Percentiles rank a stretch among this genome's conserved stretches.
phyloP scores from a whole-genome alignment of 2,888 invertebrate genomes.

The Melangyna quadrimaculata region DNA sequence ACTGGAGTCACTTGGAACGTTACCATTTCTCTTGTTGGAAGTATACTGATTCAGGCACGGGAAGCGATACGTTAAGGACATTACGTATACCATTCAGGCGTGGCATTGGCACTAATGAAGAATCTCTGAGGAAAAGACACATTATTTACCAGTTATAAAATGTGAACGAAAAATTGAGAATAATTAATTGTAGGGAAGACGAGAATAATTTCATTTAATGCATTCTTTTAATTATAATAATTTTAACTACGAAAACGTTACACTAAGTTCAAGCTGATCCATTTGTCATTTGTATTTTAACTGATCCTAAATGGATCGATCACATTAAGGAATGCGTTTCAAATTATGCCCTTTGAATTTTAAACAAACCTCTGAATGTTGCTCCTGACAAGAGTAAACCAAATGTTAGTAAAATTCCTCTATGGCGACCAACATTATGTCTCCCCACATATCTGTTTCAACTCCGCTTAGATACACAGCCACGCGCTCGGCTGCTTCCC shows the following conservation, averaged over 20 bases:
- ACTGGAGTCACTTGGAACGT: slow-evolving; percentile 93
- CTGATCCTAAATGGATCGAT: no score
- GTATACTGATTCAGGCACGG: slow-evolving; percentile 90
- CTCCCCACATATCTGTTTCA: slow-evolving; percentile 97
- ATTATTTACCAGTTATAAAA: no score
- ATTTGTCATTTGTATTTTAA: no score
- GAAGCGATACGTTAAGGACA: slow-evolving; percentile 88
- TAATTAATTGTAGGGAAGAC: no score
- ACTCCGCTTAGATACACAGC: slow-evolving; percentile 90
- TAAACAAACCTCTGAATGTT: slow-evolving; percentile 74
- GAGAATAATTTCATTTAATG: no score
- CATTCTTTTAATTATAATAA: no score
- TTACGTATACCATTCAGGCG: slow-evolving; percentile 88
- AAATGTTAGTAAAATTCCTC: slow-evolving; percentile 93
- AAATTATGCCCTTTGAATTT: background rate
- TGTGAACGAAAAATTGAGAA: no score
- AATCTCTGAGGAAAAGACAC: slow-evolving; percentile 73
- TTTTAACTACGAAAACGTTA: no score
- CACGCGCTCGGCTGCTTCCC: no score
- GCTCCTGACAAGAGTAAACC: slow-evolving; percentile 85
- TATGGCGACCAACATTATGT: slow-evolving; percentile 96
- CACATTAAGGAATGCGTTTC: no score
- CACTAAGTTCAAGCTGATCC: background rate
- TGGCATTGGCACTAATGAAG: slow-evolving; percentile 82
- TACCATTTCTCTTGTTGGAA: slow-evolving; percentile 83